Percentiles rank a stretch among this genome's conserved stretches.
phyloP scores from a whole-genome alignment of 2,888 invertebrate species.

The Anthrax anthrax region DNA sequence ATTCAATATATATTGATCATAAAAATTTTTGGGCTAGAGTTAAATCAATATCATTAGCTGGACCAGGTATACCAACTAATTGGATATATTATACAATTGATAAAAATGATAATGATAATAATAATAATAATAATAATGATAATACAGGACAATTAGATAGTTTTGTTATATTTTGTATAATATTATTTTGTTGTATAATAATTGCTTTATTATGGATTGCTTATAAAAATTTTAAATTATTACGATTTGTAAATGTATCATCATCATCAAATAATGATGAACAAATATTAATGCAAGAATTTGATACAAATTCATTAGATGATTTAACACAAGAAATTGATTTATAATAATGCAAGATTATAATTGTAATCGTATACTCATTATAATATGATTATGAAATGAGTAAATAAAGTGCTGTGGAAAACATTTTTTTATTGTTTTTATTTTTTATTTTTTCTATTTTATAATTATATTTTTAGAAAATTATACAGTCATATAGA shows the following conservation, averaged over 20 bases:
- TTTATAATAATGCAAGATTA: not conserved
- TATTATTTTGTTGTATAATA: not conserved
- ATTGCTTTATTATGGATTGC: not conserved
- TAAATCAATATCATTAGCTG: slow-evolving; percentile 45
- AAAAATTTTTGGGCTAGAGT: slow-evolving; percentile 34
- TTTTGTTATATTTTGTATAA: not conserved
- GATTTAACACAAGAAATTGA: not conserved
- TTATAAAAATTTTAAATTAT: not conserved
- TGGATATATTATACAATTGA: slow-evolving; percentile 1
- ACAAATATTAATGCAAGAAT: slow-evolving; percentile 2
- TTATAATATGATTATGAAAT: too few species aligned
- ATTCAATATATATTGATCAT: not conserved
- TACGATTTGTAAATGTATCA: not conserved
- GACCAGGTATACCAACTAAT: slow-evolving; percentile 33
- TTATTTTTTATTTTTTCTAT: too few species aligned
- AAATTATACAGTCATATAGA: too few species aligned
- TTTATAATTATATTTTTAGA: too few species aligned
- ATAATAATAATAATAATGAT: not conserved
- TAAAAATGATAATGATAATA: not conserved
- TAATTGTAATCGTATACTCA: too few species aligned
- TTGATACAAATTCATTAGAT: not conserved
- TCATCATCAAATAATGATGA: not conserved
- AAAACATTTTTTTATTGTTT: too few species aligned
- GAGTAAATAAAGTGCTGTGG: too few species aligned
- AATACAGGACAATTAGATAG: not conserved